Evolutionary conservation across 2,113 vertebrate genomes (phyloP), one percentile per base, ranked within the genome.

Genomic region (Pao palembangensis): DNA sequence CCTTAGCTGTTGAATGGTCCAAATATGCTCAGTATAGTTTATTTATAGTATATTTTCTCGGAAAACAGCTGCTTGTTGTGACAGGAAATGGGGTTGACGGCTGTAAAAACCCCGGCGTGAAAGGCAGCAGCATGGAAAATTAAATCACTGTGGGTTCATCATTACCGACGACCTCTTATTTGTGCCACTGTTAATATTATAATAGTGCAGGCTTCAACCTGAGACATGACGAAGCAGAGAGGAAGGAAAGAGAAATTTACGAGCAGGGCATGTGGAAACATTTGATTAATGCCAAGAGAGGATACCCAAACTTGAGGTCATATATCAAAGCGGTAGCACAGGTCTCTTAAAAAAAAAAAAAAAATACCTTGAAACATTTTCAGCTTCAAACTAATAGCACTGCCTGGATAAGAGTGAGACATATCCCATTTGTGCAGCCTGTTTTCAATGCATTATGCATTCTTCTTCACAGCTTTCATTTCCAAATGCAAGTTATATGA

Each of bases 401-500:
- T 55, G 63, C 52, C 50, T 60, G 56, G 66, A 68, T 67, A 71
- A 59, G 46, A 66, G 46, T 64, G 65, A 79, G 71, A 71, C 66
- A 52, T 63, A 58, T 63, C 54, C 49, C 15, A 23, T 50, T 62
- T 76, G 14, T 44, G 76, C 23, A 25, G 42, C 44, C 61, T 58
- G 28, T 57, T 79, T 51, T 67, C 44, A 44, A 75, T 71, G 55
- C 51, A 76, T 83, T 76, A 78, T 43, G 59, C 47, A 50, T 73
- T 67, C 51, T 46, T 56, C 57, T 25, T 74, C 69, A 42, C 70
- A 58, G 49, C 61, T 57, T 76, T 75, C 63, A 77, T 81, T 79
- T 73, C 41, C n/a, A 52, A 23, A 67, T 69, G 58, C 65, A 76
- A 53, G 61, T 75, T 80, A 68, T 65, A 67, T 64, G 64, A 74